A percentile compares a stretch with the other conserved stretches of the same genome.
Evolutionary conservation across 2,888 invertebrate genomes (phyloP).

Genomic region (Taphrorychus bicolor): DNA sequence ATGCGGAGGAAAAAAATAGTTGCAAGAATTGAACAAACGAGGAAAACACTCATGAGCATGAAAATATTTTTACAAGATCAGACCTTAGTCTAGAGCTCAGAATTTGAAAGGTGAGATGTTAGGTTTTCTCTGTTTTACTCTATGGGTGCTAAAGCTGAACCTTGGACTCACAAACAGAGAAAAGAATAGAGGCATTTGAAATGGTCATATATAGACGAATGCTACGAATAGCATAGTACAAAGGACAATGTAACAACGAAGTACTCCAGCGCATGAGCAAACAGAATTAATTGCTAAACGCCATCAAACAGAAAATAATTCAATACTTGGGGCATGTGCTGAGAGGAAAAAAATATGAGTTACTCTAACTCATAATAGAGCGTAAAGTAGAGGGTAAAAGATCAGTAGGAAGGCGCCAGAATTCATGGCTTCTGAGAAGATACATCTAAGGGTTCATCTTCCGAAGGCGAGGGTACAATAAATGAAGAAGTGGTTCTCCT

Average conservation of each 20-base stretch:
- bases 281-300: neutral
- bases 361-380: neutral
- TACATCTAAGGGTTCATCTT: too few relatives aligned
- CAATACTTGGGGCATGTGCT: too few relatives aligned
- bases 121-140: neutral
- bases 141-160: neutral
- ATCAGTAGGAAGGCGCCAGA: too few relatives aligned
- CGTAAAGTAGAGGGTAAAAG: neutral
- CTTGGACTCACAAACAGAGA: neutral
- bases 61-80: too few relatives aligned
- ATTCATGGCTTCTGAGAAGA: too few relatives aligned
- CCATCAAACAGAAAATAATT: neutral
- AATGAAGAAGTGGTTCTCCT: too few relatives aligned
- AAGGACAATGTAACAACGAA: neutral
- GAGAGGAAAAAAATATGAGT: neutral
- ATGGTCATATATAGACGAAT: neutral
- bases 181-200: neutral
- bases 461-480: too few relatives aligned
- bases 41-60: too few relatives aligned
- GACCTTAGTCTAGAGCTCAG: too few relatives aligned
- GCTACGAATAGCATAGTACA: neutral
- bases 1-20: neutral
- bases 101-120: too few relatives aligned
- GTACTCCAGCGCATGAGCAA: neutral
- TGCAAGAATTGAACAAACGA: neutral